Evolutionary conservation across 2,113 vertebrate species (phyloP), one percentile per base, ranked within the genome.

Genomic region (Empidonax traillii): DNA sequence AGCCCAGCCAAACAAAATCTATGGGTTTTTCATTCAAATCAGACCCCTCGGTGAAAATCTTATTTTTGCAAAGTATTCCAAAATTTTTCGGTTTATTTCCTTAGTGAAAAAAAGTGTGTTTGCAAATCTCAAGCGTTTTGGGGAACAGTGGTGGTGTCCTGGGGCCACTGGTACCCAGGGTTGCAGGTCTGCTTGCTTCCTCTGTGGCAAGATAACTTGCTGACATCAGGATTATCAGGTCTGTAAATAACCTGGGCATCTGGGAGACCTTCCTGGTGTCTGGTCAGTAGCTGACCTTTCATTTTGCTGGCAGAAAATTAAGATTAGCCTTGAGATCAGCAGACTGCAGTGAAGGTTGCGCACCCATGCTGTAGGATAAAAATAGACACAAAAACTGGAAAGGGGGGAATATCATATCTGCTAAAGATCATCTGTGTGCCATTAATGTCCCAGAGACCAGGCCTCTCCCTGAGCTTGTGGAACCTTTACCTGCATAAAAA

Each of bases 1-100:
- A 53, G 4, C 71, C 41, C 11, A 68, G 59, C 62, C 53, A 43
- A 58, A 21, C n/a, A 76, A 77, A 85, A n/a, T 20, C n/a, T 37
- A 0, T 6, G 6, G 24, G 5, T 1, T 90, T 93, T 80, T 61
- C 11, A n/a, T 88, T 90, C 33, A 76, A 1, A 85, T 76, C 1
- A 1, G 18, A 35, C 10, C 14, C 17, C 12, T 89, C 0, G 0
- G 6, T 74, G 47, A 49, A 63, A 39, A 65, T 53, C 33, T 51
- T 10, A 2, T 14, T 86, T 80, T 53, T 79, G 14, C 30, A 65
- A 46, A 82, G 87, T 5, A 30, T 62, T 82, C 37, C 0, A 10
- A 21, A 85, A 59, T 33, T 61, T 56, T 87, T 27, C 28, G 12
- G 7, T 62, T 89, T 85, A 10, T 63, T 94, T 93, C 46, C 0